Evolutionary conservation across 2,113 vertebrate species (phyloP), one percentile per base, ranked within the genome.

Genomic region (Microtus montanus): DNA sequence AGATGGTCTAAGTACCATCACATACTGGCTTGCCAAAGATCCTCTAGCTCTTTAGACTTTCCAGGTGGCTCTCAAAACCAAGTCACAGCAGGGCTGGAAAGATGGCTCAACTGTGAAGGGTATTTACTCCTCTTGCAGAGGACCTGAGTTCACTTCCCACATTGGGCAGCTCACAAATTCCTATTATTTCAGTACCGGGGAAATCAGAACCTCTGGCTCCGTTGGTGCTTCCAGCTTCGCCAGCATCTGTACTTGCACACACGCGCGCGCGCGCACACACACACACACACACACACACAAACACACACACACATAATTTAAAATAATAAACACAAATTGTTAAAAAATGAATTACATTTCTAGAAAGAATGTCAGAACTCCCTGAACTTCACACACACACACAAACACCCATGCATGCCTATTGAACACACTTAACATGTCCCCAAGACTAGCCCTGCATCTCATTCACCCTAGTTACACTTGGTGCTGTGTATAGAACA

Each of bases 401-500:
- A 20, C 35, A 64, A 22, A 30, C 41, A 77, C 74, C 19, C 44
- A 49, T 35, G 17, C 49, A 33, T 24, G 28, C 90, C 47, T n/a
- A 7, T 66, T 17, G 38, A 33, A 6, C 41, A 8, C 54, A 52
- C 4, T 6, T 10, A n/a, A 9, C 24, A 20, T 12, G 38, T 41
- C 41, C 52, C 12, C 24, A 38, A 77, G 52, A 12, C 26, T 7
- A 49, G 66, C 2, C 11, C 22, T 3, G 2, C 1, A 2, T 9
- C 87, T 49, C 52, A 9, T 33, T 44, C 35, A 49, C 12, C 3
- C 8, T 4, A 33, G 7, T 35, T 20, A 10, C 1, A 58, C 14
- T 28, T 44, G 1, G 24, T 17, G 19, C 47, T n/a, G 13, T 0
- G 13, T 38, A n/a, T 2, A 14, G 74, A 87, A 38, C 26, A 0